These are phyloP conservation scores for Lepidurus apus DNA, from an alignment of 1,140 invertebrate species.

Conservation along the genomic window DNA sequence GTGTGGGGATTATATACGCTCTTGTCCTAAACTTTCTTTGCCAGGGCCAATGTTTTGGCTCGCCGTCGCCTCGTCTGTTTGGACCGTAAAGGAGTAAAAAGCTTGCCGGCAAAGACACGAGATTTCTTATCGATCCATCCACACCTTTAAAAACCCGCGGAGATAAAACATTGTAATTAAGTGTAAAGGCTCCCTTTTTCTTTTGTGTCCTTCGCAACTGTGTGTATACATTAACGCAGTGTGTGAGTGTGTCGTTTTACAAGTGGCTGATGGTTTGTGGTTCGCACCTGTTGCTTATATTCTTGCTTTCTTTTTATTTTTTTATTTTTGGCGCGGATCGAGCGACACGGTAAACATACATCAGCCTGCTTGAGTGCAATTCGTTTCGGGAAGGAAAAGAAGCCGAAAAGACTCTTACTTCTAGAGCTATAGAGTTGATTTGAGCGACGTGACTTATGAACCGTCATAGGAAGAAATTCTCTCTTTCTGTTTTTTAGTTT, in stretches of 20 bases:
- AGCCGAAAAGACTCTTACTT: not conserved
- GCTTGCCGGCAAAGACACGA: not conserved
- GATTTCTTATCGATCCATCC: conserved; percentile 1
- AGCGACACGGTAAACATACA: not conserved
- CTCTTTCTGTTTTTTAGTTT: not conserved
- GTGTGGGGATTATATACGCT: not conserved
- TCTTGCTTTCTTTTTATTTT: not conserved
- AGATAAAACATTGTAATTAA: conserved; percentile 11
- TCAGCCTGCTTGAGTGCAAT: not conserved
- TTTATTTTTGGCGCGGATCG: not conserved
- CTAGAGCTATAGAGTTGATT: not conserved
- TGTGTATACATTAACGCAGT: not conserved
- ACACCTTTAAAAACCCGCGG: not conserved
- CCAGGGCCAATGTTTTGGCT: not conserved
- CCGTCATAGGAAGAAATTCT: not conserved
- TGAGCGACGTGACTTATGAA: not conserved
- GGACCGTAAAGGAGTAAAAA: not conserved
- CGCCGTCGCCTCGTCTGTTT: not conserved
- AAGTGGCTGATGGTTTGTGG: not conserved
- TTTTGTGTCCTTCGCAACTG: not conserved
- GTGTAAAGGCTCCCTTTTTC: not conserved
- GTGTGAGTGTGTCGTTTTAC: not conserved
- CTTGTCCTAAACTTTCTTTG: not conserved
- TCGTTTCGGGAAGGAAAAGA: not conserved
- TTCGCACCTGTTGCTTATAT: not conserved